Evolutionary conservation across 2,888 invertebrate species (phyloP), one percentile per base, ranked within the genome.

Genomic region (Gasteruption jaculator): DNA sequence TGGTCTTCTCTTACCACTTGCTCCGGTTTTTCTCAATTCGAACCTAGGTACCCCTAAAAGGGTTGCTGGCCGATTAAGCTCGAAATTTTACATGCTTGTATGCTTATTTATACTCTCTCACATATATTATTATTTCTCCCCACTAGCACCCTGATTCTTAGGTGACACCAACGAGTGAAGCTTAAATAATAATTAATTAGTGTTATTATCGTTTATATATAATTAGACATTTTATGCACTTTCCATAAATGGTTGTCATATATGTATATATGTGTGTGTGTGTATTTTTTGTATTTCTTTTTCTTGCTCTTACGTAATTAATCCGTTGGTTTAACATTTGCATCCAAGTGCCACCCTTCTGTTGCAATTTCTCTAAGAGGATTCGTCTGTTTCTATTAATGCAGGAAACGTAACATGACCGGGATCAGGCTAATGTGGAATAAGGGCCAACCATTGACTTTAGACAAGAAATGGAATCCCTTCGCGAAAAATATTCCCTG

Each of bases 391-490:
- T 29, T 29, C 24, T 24, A 24, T 12, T 31, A 19, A 41, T 48
- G 36, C 67, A 88, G 87, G 54, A 80, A 83, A 46, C 76, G 89
- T 38, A 82, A 85, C 57, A 80, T 82, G 52, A 76, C 77, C 34
- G 91, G 90, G 0, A 76, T 91, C 8, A 78, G 89, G 38, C 71
- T 88, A 31, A 79, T 85, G 75, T 89, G 90, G 85, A 86, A 86
- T 61, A 80, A 80, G 56, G 84, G 84, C 0, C 78, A 82, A 58
- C 81, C 85, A 1, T 62, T 86, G 27, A 73, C 82, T 22, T 63
- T 85, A 55, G 76, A 78, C 52, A 81, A 80, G n/a, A 81, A 82
- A 44, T 91, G 91, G 91, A 91, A 91, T 69, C 91, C 91, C 0
- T 88, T 88, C 73, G 81, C 82, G 49, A 80, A 80, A 45, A 81